phyloP scores from a whole-genome alignment of 23 tunicate genomes.

The Ciona savignyi region DNA sequence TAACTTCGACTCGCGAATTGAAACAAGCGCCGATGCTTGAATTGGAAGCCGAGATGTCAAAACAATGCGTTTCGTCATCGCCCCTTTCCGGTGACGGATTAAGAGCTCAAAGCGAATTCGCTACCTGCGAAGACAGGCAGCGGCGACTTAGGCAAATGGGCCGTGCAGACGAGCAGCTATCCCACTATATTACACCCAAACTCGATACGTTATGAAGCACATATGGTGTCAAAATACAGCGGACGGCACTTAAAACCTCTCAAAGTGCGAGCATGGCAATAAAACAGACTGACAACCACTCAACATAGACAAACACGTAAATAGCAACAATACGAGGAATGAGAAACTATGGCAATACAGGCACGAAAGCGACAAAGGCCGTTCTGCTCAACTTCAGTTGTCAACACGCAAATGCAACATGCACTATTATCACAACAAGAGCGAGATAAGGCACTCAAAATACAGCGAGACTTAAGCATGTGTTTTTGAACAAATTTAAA shows the following conservation, averaged over 20 bases:
- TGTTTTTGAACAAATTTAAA: too few species aligned
- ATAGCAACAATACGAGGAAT: not conserved
- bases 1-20: not conserved
- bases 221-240: not conserved
- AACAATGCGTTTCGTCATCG: not conserved
- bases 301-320: too few species aligned
- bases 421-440: not conserved
- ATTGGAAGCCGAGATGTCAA: not conserved
- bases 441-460: too few species aligned
- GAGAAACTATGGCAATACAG: not conserved
- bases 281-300: not conserved
- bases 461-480: too few species aligned
- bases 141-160: not conserved
- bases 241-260: not conserved
- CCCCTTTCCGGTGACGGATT: constrained; percentile 2
- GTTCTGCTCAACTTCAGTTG: not conserved
- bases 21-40: not conserved
- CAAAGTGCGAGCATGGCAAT: not conserved
- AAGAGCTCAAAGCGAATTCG: not conserved
- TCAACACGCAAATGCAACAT: not conserved
- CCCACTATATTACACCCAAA: not conserved
- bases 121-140: too few species aligned
- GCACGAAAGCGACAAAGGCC: not conserved
- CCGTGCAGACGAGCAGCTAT: not conserved
- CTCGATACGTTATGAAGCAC: not conserved